Evolutionary conservation across 2,113 vertebrate genomes (phyloP), one percentile per base, ranked within the genome.

Genomic region (Pipa parva): DNA sequence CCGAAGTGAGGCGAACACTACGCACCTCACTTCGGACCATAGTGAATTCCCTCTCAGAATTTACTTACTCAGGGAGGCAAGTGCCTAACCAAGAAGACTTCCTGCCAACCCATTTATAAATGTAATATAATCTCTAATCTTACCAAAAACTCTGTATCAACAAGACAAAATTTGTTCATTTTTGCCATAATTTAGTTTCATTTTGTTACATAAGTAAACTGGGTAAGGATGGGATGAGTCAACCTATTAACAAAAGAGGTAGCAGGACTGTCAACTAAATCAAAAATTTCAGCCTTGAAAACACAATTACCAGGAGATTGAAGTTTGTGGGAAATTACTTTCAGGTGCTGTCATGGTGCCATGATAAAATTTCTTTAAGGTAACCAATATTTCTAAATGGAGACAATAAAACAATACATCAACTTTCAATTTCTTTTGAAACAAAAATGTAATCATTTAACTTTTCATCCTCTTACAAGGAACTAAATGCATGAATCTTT

Each of bases 111-210:
- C 3, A n/a, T n/a, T n/a, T n/a, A n/a, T n/a, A n/a, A n/a, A n/a
- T n/a, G n/a, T n/a, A n/a, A n/a, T n/a, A n/a, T n/a, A n/a, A n/a
- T n/a, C n/a, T n/a, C n/a, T n/a, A n/a, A n/a, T n/a, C n/a, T n/a
- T n/a, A n/a, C n/a, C n/a, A n/a, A n/a, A n/a, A n/a, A n/a, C n/a
- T n/a, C n/a, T n/a, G n/a, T n/a, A n/a, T 27, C 4, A 3, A 58
- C 55, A 20, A 17, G 39, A 24, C 27, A 49, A 12, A 1, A 11
- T 39, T 12, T 21, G 26, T 39, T 59, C 27, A 49, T 50, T 50
- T 58, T 31, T 48, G 48, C 12, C 31, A 48, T 49, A 63, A 63
- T 63, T 63, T 49, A 22, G 25, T 63, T 63, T 46, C 3, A 7
- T 29, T 25, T 46, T 46, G 12, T 48, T 29, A 61, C 49, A 33